phyloP scores from a whole-genome alignment of 2,113 vertebrate species.

The Castor canadensis region DNA sequence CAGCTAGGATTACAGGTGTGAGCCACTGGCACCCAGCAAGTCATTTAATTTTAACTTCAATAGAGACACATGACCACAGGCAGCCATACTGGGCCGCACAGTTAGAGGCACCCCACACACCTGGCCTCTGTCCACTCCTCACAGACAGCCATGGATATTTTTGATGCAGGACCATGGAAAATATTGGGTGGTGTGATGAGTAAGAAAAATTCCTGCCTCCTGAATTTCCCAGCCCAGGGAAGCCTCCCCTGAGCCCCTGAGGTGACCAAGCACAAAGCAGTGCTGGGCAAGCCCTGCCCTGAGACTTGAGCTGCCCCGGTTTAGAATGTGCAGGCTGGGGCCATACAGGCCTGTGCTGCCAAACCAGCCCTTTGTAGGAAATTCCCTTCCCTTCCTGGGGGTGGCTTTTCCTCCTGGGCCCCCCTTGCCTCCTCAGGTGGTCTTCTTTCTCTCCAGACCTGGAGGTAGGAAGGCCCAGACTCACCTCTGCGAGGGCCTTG shows the following conservation, averaged over 20 bases:
- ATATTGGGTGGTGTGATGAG: too few species aligned
- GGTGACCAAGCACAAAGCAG: too few species aligned
- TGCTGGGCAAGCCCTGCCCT: background rate
- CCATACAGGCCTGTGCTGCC: background rate
- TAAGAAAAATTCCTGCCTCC: background rate
- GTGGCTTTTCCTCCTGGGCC: background rate
- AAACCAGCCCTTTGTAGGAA: background rate
- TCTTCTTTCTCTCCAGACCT: background rate
- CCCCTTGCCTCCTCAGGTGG: background rate
- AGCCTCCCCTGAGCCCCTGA: background rate
- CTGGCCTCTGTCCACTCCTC: background rate
- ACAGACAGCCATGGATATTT: background rate
- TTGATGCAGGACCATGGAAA: background rate
- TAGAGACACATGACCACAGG: background rate
- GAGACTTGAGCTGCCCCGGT: background rate
- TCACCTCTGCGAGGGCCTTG: background rate
- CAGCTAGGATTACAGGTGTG: background rate
- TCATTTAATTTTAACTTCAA: background rate
- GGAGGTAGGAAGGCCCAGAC: background rate
- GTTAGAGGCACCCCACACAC: rapidly evolving
- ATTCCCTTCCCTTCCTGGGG: background rate
- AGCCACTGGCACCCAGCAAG: background rate
- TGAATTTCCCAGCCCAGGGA: background rate
- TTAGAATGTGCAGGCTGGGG: background rate
- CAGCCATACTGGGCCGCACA: background rate